phyloP scores from a whole-genome alignment of 2,888 invertebrate genomes.

The Pristionchus arcanus region DNA sequence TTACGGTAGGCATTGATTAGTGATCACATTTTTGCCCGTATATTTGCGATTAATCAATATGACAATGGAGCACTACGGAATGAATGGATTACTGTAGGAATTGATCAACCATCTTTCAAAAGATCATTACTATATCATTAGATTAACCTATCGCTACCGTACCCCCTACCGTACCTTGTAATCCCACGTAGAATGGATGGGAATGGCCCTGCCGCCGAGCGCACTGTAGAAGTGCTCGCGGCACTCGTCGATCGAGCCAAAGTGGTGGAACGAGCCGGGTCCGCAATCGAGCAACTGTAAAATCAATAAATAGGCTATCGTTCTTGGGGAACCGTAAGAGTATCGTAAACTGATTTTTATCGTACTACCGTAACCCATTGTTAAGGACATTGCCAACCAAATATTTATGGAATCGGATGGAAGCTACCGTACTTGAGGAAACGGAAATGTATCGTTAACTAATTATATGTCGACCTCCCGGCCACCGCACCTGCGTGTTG shows the following conservation, averaged over 20 bases:
- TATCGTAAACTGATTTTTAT: too few species aligned
- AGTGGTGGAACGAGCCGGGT: slow-evolving; percentile 63
- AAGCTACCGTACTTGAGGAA: too few species aligned
- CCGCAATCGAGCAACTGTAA: slow-evolving; percentile 61
- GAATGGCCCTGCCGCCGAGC: neutral
- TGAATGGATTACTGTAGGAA: neutral
- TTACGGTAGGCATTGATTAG: too few species aligned
- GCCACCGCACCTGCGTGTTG: neutral
- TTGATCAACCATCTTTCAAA: too few species aligned
- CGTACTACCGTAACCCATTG: neutral
- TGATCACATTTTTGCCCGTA: too few species aligned
- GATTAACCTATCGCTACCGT: neutral
- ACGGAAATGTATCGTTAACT: neutral
- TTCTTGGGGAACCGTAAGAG: too few species aligned
- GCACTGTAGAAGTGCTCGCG: slow-evolving; percentile 55
- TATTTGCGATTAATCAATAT: too few species aligned
- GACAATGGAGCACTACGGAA: neutral
- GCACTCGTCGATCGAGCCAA: slow-evolving; percentile 64
- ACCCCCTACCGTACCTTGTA: slow-evolving; percentile 10
- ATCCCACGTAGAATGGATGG: slow-evolving; percentile 12
- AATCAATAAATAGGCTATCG: neutral
- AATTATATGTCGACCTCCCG: slow-evolving; percentile 32
- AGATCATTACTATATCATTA: too few species aligned
- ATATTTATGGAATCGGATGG: too few species aligned
- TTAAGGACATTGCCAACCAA: too few species aligned